Percentiles rank a stretch among this genome's conserved stretches.
These are phyloP conservation scores for Galeopterus variegatus DNA, from an alignment of 2,113 vertebrate species.

Conservation along the genomic window DNA sequence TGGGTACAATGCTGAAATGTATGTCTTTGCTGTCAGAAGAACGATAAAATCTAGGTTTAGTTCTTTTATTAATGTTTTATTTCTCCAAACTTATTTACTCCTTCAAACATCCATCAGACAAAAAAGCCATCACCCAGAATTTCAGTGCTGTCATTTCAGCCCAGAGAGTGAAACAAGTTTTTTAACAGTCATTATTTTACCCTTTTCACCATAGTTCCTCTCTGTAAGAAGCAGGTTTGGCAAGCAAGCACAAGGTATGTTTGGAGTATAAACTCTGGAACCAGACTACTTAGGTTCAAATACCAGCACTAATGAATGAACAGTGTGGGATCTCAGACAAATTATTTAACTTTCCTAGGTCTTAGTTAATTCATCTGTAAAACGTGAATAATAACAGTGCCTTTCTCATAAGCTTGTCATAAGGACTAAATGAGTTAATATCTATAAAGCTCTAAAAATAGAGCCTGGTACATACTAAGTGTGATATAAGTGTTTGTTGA, in stretches of 20 bases:
- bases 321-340: neutral
- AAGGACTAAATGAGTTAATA: constrained; percentile 52
- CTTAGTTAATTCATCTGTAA: constrained; percentile 20
- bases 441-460: constrained; percentile 23
- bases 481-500: constrained; percentile 16
- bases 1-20: neutral
- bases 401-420: constrained; percentile 12
- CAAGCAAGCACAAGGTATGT: neutral
- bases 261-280: constrained; percentile 9
- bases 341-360: constrained; percentile 28
- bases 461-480: neutral
- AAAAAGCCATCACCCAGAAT: neutral
- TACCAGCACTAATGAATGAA: neutral
- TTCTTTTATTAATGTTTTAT: constrained; percentile 48
- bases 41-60: constrained; percentile 43
- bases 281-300: constrained; percentile 41
- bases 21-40: constrained; percentile 30
- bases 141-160: constrained; percentile 32
- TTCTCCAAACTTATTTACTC: constrained; percentile 43
- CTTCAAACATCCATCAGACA: constrained; percentile 4
- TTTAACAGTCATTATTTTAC: constrained; percentile 35
- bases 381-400: constrained; percentile 1
- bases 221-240: neutral
- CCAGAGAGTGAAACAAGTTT: neutral
- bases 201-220: constrained; percentile 41